Base-by-base conservation (phyloP, 2,797 vertebrate species). In the Forpus xanthops region DNA sequence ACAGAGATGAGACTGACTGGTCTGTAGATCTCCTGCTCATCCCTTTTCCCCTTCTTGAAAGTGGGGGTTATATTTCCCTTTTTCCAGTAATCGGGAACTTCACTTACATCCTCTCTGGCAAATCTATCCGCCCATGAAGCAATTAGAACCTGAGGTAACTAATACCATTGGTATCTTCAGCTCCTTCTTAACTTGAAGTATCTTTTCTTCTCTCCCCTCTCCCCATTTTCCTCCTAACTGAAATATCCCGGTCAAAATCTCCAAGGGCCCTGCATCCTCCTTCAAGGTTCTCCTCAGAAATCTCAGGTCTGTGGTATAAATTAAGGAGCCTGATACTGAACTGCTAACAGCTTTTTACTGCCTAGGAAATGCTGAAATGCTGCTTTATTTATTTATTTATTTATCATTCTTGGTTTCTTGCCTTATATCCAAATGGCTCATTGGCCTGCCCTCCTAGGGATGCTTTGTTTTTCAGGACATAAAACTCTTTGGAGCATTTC, bases 401-500 rank as follows among this genome's bases (percentile, higher is more conserved):
- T 84, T 88, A 56, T 53, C 11, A 71, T 74, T 92, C 16, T 55
- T 41, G 7, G 11, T 92, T 72, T n/a, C 70, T 92, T 55, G 61
- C 60, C 68, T 87, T 75, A 56, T 56, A 49, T 72, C 41, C 83
- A 87, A 84, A 84, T 9, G 70, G 78, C 49, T 83, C 85, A 74
- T 92, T 92, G 96, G 79, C 71, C 81, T 88, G 78, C 58, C 30
- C 75, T 70, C 66, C 30, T 56, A 65, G 55, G 68, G 74, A 79
- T 62, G 74, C 75, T 81, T 76, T 93, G 33, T 56, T 93, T 91
- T 77, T 41, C 85, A 89, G 74, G 53, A 76, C 56, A 74, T 93
- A 76, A 95, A 88, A 76, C 71, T 50, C 87, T 62, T 61, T 25
- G 71, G 85, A 90, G 80, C 67, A 88, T 89, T 90, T 80, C 86